phyloP scores from a whole-genome alignment of 2,888 invertebrate genomes.

The Chalcis sispes region DNA sequence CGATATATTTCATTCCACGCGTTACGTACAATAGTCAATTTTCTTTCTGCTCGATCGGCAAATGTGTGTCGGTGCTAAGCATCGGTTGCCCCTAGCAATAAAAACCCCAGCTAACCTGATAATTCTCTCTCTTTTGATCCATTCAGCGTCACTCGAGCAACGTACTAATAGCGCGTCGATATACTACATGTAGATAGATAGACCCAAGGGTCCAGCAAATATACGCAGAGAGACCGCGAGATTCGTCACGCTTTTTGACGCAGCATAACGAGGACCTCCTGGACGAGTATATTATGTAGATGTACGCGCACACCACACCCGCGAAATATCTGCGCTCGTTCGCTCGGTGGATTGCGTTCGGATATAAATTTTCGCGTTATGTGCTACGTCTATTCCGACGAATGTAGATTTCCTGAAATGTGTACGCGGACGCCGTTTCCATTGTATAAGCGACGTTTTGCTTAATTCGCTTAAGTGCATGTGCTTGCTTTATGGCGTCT shows the following conservation, averaged over 20 bases:
- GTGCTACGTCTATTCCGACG: neutral
- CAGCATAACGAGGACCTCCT: no score
- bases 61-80: constrained; percentile 49
- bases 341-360: neutral
- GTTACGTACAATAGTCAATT: constrained; percentile 54
- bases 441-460: neutral
- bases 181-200: no score
- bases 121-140: constrained; percentile 29
- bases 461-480: constrained; percentile 23
- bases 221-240: constrained; percentile 20
- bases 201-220: neutral
- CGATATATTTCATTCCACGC: constrained; percentile 29
- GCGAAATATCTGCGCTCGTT: neutral
- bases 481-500: neutral
- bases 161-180: constrained; percentile 53
- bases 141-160: constrained; percentile 55
- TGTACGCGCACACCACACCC: neutral
- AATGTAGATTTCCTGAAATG: constrained; percentile 41
- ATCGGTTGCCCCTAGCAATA: constrained; percentile 45
- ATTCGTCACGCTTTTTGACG: constrained; percentile 56
- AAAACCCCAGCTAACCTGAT: constrained; percentile 54
- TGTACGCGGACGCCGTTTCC: constrained; percentile 24
- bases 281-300: constrained; percentile 1
- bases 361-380: constrained; percentile 53
- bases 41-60: constrained; percentile 59